Percentiles rank a stretch among this genome's conserved stretches.
phyloP scores from a whole-genome alignment of 2,888 invertebrate genomes.

The Thymelicus sylvestris region DNA sequence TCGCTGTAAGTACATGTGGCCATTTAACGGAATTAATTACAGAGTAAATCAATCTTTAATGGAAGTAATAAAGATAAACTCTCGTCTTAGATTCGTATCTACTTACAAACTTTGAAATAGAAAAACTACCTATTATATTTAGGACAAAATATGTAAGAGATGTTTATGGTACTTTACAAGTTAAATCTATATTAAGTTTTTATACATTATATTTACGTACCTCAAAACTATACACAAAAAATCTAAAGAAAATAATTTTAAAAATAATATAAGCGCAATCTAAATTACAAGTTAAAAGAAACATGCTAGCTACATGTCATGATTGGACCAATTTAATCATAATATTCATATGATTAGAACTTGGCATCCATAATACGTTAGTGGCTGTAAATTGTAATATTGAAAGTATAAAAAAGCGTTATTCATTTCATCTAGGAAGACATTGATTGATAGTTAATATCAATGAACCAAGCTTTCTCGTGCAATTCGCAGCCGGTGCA shows the following conservation, averaged over 20 bases:
- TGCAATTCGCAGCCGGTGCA: conserved; percentile 56
- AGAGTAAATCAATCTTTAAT: conserved; percentile 13
- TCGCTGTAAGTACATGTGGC: background rate
- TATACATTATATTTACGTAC: too few relatives aligned
- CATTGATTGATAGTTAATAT: conserved; percentile 36
- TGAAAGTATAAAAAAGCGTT: conserved; percentile 19
- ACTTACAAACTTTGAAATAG: background rate
- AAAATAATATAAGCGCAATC: too few relatives aligned
- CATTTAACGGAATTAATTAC: conserved; percentile 3
- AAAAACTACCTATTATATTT: background rate
- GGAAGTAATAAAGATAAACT: conserved; percentile 12
- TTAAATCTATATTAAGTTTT: too few relatives aligned
- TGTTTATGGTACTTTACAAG: too few relatives aligned
- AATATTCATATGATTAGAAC: too few relatives aligned
- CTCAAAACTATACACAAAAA: too few relatives aligned
- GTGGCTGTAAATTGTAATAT: background rate
- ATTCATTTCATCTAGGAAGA: conserved; percentile 34
- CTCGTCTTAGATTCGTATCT: conserved; percentile 7
- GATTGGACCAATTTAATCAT: too few relatives aligned
- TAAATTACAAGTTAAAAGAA: too few relatives aligned
- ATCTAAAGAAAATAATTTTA: too few relatives aligned
- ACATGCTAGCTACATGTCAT: too few relatives aligned
- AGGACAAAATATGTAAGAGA: too few relatives aligned
- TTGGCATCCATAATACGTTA: too few relatives aligned
- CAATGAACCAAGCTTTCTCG: conserved; percentile 58